Conservation (phyloP, 1,140 invertebrate genomes). For the Notospermus geniculatus region DNA sequence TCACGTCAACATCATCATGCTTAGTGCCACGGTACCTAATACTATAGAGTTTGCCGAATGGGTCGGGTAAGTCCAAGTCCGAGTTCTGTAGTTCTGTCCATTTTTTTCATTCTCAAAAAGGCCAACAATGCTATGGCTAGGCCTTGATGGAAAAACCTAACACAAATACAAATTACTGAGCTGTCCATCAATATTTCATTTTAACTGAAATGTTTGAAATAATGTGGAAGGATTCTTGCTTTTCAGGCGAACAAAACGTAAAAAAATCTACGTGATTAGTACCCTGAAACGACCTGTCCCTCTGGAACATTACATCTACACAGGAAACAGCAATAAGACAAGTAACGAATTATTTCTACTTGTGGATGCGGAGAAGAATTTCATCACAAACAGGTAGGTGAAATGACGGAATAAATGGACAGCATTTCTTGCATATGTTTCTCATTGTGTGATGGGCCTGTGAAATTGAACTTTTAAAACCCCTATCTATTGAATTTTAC, state of each 20-base stretch:
- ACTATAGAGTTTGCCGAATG: slow-evolving; percentile 95
- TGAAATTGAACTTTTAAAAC: neutral
- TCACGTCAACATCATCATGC: slow-evolving; percentile 93
- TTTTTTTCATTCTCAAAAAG: no score
- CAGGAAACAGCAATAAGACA: slow-evolving; percentile 77
- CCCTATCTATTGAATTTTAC: no score
- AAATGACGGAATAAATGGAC: no score
- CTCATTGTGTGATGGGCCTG: no score
- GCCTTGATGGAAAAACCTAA: no score
- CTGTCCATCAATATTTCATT: no score
- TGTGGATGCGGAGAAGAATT: slow-evolving; percentile 65
- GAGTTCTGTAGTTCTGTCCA: neutral
- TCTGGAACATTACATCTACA: slow-evolving; percentile 90
- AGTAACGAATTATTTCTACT: slow-evolving; percentile 78
- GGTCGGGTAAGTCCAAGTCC: slow-evolving; percentile 70
- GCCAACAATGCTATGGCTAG: no score
- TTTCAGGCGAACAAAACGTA: slow-evolving; percentile 74
- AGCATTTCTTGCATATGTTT: no score
- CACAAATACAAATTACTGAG: no score
- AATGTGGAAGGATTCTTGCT: no score
- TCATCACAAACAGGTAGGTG: slow-evolving; percentile 65
- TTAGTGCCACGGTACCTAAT: slow-evolving; percentile 98
- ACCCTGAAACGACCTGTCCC: slow-evolving; percentile 93
- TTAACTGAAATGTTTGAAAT: no score
- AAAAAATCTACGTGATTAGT: slow-evolving; percentile 92